Evolutionary conservation across 2,113 vertebrate species (phyloP), one percentile per base, ranked within the genome.

Genomic region (Callipepla californica): DNA sequence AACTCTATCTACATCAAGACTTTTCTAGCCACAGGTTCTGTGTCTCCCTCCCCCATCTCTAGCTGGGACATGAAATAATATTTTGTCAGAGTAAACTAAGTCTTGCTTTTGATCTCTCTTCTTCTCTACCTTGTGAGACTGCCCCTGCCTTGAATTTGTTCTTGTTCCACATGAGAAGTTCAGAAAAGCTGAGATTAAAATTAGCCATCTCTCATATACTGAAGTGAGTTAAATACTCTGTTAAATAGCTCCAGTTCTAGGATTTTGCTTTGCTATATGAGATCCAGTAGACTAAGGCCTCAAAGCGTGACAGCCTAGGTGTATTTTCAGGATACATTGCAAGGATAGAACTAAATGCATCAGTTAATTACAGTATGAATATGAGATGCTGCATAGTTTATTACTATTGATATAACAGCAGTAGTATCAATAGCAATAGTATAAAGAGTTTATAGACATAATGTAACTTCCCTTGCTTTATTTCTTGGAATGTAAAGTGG

Each of bases 21-120:
- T 62, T 90, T 69, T 87, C 34, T 32, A 73, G 69, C 34, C 55
- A 20, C 50, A 42, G 7, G 69, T 81, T 51, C 18, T 80, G 32
- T 55, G 30, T 26, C 30, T 79, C 30, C 57, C 53, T 89, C 38
- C 44, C 4, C 2, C 30, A 13, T 58, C 70, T 21, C 16, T 77
- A 53, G 58, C 0, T 34, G 53, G 86, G 32, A 74, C 9, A 57
- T 0, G 1, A 86, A 80, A 8, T 2, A 3, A 68, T 4, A 32
- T 61, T 61, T 50, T 93, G 77, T 32, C 51, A 58, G 40, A 58
- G 26, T 2, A 78, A 81, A 69, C 66, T 2, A 38, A 73, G 16
- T 69, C 42, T 85, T 74, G 8, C 8, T 74, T 80, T 87, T 21
- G 69, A 36, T 75, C 7, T 53, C 26, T 36, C 23, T 62, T 40